A percentile compares a stretch with the other conserved stretches of the same genome.
phyloP scores from a whole-genome alignment of 2,888 invertebrate species.

The Plagodis pulveraria region DNA sequence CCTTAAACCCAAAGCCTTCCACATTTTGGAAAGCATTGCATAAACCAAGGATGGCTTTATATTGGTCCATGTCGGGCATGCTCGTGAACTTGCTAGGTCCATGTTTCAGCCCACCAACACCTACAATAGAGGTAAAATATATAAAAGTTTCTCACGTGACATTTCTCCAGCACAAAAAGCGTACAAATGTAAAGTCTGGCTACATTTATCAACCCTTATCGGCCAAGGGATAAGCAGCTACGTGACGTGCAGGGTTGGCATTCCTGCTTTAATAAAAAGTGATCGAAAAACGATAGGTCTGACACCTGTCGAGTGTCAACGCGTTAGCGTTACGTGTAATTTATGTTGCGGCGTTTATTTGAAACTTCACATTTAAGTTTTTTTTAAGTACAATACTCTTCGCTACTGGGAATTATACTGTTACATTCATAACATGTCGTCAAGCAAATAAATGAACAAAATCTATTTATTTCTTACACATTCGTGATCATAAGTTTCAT shows the following conservation, averaged over 20 bases:
- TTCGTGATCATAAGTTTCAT: too few species aligned
- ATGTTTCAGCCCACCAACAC: not conserved
- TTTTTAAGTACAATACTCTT: too few species aligned
- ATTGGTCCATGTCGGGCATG: too few species aligned
- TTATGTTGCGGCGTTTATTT: slow-evolving; percentile 19
- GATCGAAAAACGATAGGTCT: slow-evolving; percentile 46
- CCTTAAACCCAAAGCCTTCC: too few species aligned
- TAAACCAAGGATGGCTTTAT: too few species aligned
- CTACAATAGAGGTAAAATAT: slow-evolving; percentile 1
- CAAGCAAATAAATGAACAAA: too few species aligned
- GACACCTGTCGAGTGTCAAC: slow-evolving; percentile 47
- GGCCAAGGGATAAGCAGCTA: slow-evolving; percentile 29
- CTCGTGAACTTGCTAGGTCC: too few species aligned
- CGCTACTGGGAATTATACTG: too few species aligned
- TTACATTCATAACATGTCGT: too few species aligned
- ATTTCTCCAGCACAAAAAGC: slow-evolving; percentile 1
- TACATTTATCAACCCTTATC: slow-evolving; percentile 41
- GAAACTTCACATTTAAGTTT: not conserved
- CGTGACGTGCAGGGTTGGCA: slow-evolving; percentile 38
- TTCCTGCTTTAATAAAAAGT: slow-evolving; percentile 49
- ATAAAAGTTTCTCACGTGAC: slow-evolving; percentile 17
- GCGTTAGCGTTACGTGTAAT: slow-evolving; percentile 24
- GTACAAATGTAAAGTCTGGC: slow-evolving; percentile 21
- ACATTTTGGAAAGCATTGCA: too few species aligned
- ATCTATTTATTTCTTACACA: too few species aligned